Base-by-base conservation (phyloP, 2,797 vertebrate genomes). In the Anabacerthia variegaticeps region DNA sequence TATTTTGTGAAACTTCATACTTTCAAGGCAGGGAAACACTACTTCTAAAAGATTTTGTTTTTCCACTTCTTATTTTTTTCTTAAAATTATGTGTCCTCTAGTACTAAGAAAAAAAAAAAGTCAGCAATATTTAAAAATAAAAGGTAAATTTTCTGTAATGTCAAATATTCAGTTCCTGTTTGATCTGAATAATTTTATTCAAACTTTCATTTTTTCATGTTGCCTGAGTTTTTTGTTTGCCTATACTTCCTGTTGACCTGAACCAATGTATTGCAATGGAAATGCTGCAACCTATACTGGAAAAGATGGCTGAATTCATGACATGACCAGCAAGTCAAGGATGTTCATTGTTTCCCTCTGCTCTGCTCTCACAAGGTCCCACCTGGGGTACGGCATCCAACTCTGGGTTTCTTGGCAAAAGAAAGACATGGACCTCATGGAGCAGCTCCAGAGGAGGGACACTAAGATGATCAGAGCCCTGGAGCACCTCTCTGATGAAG, bases 31-130 rank as follows among this genome's bases (percentile, higher is more conserved):
- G 26, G 6, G 5, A 78, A 89, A 59, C 12, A 62, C 16, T 62
- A 16, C 7, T 52, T n/a, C 6, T 62, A 15, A 34, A 81, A 68
- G 3, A 4, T 43, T 15, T 4, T 26, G 24, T 17, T 9, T 5
- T 37, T 37, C 36, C 1, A 30, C 30, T 52, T 52, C 30, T 52
- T 52, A 11, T 18, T 51, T 51, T 19, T 52, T 52, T 20, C 12
- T 2, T 0, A 1, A 44, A 48, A 32, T 34, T 52, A 14, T 5
- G 3, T 46, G 15, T 49, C 1, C 1, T 43, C 17, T 51, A 14
- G 13, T 76, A 46, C 7, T 17, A 75, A 78, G 14, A 7, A 75
- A 73, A 7, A 75, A 73, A 28, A 52, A 51, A 28, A 51, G 0
- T 1, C 43, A 9, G 14, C 20, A 6, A 22, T 44, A 51, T 51